A percentile compares a stretch with the other conserved stretches of the same genome.
phyloP scores from a whole-genome alignment of 2,888 invertebrate species.

The Dasypolia templi region DNA sequence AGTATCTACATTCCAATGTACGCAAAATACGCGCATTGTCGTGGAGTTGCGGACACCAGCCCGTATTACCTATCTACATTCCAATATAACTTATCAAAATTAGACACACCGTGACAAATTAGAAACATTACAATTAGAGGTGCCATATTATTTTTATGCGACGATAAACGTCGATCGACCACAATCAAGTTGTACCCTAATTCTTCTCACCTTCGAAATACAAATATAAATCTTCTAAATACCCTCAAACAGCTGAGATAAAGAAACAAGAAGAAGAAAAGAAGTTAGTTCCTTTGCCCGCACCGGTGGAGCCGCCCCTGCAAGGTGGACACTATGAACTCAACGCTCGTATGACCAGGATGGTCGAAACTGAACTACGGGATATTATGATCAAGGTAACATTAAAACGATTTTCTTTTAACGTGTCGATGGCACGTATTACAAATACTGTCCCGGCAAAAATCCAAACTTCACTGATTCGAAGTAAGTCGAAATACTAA shows the following conservation, averaged over 20 bases:
- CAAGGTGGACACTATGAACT: slow-evolving; percentile 68
- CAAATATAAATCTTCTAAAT: neutral
- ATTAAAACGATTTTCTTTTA: neutral
- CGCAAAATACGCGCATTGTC: too few relatives aligned
- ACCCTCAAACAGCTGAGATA: slow-evolving; percentile 28
- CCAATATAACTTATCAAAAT: neutral
- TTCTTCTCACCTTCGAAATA: neutral
- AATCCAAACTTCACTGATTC: neutral
- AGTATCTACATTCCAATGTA: neutral
- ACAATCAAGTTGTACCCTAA: neutral
- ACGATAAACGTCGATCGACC: neutral
- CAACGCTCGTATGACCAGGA: slow-evolving; percentile 69
- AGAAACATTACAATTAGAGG: neutral
- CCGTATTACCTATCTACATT: too few relatives aligned
- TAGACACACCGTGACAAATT: too few relatives aligned
- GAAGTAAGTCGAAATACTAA: neutral
- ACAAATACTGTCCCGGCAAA: neutral
- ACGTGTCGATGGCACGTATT: neutral
- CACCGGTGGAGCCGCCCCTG: neutral
- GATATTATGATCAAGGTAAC: slow-evolving; percentile 78
- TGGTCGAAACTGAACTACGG: slow-evolving; percentile 76
- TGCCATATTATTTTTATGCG: neutral
- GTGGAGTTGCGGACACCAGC: too few relatives aligned
- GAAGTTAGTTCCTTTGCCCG: neutral
- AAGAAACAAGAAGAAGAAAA: slow-evolving; percentile 49